Percentiles rank a stretch among this genome's conserved stretches.
phyloP scores from a whole-genome alignment of 2,797 vertebrate genomes.

The Darevskia nairensis region DNA sequence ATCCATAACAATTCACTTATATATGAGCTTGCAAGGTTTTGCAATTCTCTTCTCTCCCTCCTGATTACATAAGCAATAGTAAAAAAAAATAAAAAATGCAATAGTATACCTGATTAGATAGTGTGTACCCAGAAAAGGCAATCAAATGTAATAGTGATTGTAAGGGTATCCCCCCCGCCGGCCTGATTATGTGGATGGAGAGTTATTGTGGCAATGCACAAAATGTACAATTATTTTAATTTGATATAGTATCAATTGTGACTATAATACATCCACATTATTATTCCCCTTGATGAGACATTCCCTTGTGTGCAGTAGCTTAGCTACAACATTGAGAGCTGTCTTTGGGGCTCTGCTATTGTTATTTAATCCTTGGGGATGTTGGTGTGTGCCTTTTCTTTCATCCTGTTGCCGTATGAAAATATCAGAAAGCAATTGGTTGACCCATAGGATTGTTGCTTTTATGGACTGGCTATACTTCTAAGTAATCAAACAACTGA shows the following conservation, averaged over 20 bases:
- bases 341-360: background rate
- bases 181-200: constrained; percentile 9
- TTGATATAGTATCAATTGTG: constrained; percentile 6
- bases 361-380: constrained; percentile 22
- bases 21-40: constrained; percentile 27
- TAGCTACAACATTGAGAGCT: constrained; percentile 17
- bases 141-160: background rate
- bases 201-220: constrained; percentile 4
- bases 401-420: constrained; percentile 19
- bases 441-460: background rate
- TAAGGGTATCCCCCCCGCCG: constrained; percentile 4
- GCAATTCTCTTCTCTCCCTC: constrained; percentile 20
- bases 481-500: background rate
- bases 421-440: background rate
- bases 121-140: background rate
- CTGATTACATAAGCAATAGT: constrained; percentile 29
- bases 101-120: constrained; percentile 1
- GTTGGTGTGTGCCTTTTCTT: constrained; percentile 13
- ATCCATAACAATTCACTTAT: constrained; percentile 37
- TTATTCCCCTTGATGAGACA: background rate
- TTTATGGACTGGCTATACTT: background rate
- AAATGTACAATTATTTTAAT: constrained; percentile 4
- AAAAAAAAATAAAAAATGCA: constrained; percentile 11
- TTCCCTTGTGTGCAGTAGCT: background rate
- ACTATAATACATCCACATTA: background rate